A percentile compares a stretch with the other conserved stretches of the same genome.
phyloP scores from a whole-genome alignment of 2,113 vertebrate genomes.

The Seriola aureovittata region DNA sequence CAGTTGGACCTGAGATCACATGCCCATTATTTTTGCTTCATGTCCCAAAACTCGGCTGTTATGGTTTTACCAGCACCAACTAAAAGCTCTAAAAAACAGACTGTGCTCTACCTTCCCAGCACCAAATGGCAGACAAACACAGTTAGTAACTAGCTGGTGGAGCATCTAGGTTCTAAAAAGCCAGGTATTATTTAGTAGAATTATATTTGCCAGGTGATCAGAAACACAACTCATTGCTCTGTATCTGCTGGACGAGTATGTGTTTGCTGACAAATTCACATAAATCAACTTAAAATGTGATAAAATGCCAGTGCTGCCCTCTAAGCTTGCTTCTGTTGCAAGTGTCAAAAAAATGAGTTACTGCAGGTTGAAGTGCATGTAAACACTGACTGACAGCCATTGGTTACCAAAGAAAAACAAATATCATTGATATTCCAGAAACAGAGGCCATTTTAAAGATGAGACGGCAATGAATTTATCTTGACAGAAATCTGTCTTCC shows the following conservation, averaged over 20 bases:
- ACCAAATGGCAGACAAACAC: too few relatives aligned
- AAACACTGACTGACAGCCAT: neutral
- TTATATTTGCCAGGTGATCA: too few relatives aligned
- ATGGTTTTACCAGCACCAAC: too few relatives aligned
- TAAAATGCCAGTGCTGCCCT: neutral
- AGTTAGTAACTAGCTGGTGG: too few relatives aligned
- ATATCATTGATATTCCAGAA: neutral
- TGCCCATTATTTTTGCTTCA: neutral
- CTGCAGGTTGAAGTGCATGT: neutral
- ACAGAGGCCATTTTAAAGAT: conserved; percentile 8
- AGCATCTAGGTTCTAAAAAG: too few relatives aligned
- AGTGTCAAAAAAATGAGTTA: neutral
- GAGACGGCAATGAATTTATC: conserved; percentile 25
- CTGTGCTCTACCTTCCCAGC: too few relatives aligned
- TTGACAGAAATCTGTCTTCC: conserved; percentile 35
- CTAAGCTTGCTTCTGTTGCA: neutral
- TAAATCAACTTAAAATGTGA: neutral
- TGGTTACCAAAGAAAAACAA: conserved; percentile 2
- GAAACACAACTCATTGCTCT: neutral
- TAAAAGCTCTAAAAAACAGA: too few relatives aligned
- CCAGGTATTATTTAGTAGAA: too few relatives aligned
- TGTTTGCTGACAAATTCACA: neutral
- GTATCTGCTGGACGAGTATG: neutral
- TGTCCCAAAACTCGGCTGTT: too few relatives aligned
- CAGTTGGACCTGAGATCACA: too few relatives aligned